phyloP scores from a whole-genome alignment of 2,797 vertebrate genomes.

The Benthosema pterotum region DNA sequence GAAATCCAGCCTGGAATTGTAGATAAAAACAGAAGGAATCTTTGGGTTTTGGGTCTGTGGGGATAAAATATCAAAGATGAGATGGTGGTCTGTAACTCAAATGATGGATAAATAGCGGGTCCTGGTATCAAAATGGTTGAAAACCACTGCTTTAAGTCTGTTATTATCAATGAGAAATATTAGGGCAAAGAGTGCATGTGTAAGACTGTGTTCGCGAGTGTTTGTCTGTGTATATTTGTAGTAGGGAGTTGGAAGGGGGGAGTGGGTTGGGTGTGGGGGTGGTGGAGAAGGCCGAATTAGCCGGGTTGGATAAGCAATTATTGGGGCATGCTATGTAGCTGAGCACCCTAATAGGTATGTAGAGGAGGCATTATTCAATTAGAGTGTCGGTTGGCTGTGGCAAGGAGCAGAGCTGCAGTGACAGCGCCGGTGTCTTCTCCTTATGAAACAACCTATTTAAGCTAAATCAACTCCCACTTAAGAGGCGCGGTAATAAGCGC shows the following conservation, averaged over 20 bases:
- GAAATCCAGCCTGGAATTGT: too few relatives aligned
- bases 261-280: too few relatives aligned
- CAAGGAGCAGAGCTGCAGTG: slow-evolving; percentile 79
- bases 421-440: slow-evolving; percentile 85
- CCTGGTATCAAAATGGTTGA: too few relatives aligned
- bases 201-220: not conserved
- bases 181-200: too few relatives aligned
- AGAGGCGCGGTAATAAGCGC: slow-evolving; percentile 91
- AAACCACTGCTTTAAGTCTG: too few relatives aligned
- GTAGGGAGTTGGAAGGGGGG: slow-evolving; percentile 12
- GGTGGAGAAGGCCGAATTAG: slow-evolving; percentile 79
- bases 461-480: slow-evolving; percentile 96
- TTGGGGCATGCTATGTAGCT: slow-evolving; percentile 82
- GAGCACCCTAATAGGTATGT: slow-evolving; percentile 82
- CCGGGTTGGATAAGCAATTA: slow-evolving; percentile 80
- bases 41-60: too few relatives aligned
- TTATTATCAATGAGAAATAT: too few relatives aligned
- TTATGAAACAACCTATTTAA: slow-evolving; percentile 94
- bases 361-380: slow-evolving; percentile 91
- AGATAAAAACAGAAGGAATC: too few relatives aligned
- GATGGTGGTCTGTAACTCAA: too few relatives aligned
- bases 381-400: slow-evolving; percentile 83
- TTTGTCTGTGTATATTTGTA: slow-evolving; percentile 5
- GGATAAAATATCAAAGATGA: too few relatives aligned
- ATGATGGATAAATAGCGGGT: too few relatives aligned